Percentiles rank a stretch among this genome's conserved stretches.
These are phyloP conservation scores for Trididemnum miniatum DNA, from an alignment of 23 tunicate genomes.

Conservation along the genomic window DNA sequence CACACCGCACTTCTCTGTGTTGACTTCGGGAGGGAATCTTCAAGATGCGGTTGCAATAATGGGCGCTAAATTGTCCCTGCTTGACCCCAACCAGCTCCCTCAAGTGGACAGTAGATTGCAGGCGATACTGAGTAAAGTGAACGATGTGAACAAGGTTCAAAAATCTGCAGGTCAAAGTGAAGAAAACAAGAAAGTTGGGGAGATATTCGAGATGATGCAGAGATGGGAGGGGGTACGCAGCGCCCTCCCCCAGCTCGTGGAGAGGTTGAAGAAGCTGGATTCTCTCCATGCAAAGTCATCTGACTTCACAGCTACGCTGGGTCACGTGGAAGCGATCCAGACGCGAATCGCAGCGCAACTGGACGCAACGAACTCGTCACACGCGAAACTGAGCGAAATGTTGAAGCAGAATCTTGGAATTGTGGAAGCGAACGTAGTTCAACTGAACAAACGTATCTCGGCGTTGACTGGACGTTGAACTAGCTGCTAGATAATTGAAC, in stretches of 20 bases:
- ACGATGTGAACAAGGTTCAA: slow-evolving; percentile 78
- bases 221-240: slow-evolving; percentile 74
- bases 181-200: slow-evolving; percentile 51
- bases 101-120: slow-evolving; percentile 81
- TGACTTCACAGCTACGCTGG: slow-evolving; percentile 52
- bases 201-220: slow-evolving; percentile 57
- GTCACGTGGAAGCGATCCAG: slow-evolving; percentile 64
- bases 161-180: slow-evolving; percentile 59
- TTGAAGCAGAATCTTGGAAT: slow-evolving; percentile 51
- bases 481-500: too few species aligned
- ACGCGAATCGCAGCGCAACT: slow-evolving; percentile 62
- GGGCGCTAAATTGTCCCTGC: slow-evolving; percentile 59
- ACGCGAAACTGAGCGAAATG: slow-evolving; percentile 44
- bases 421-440: slow-evolving; percentile 56
- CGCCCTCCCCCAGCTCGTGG: slow-evolving; percentile 50
- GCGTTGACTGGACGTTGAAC: too few species aligned
- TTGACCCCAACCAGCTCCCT: slow-evolving; percentile 88
- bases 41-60: slow-evolving; percentile 50
- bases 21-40: slow-evolving; percentile 37
- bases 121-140: slow-evolving; percentile 76
- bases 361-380: slow-evolving; percentile 27
- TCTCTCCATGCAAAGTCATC: slow-evolving; percentile 59
- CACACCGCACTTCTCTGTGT: slow-evolving; percentile 18
- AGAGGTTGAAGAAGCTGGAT: slow-evolving; percentile 57
- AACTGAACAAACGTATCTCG: slow-evolving; percentile 56